Evolutionary conservation across 1,140 invertebrate genomes (phyloP).

Genomic region (Neuroterus valhalla): DNA sequence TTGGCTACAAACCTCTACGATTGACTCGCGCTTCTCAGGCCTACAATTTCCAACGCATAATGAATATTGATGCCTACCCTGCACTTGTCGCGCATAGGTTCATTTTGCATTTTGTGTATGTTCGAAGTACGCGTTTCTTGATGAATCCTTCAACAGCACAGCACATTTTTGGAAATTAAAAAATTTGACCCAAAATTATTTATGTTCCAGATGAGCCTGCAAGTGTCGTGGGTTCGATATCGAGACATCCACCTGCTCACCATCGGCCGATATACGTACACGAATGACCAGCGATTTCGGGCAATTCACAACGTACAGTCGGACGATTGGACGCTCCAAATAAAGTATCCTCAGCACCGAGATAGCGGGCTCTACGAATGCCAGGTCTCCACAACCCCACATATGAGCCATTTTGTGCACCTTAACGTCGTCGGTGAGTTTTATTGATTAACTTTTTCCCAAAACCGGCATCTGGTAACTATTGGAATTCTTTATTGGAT

Average conservation of each 20-base stretch:
- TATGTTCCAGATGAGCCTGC: slow-evolving; percentile 81
- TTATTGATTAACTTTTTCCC: slow-evolving; percentile 10
- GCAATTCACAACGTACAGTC: slow-evolving; percentile 88
- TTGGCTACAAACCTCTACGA: no score
- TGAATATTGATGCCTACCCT: no score
- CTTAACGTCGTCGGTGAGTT: slow-evolving; percentile 90
- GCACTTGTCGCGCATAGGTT: no score
- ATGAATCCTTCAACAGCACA: no score
- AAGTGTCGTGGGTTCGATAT: slow-evolving; percentile 93
- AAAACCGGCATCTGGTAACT: no score
- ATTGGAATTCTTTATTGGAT: no score
- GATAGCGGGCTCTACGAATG: slow-evolving; percentile 93
- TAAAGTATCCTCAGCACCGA: slow-evolving; percentile 88
- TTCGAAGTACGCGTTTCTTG: no score
- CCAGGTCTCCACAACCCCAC: slow-evolving; percentile 91
- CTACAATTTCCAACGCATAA: no score
- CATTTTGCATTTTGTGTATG: no score
- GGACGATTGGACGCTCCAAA: slow-evolving; percentile 93
- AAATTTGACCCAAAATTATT: no score
- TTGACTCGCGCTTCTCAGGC: no score
- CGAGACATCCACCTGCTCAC: slow-evolving; percentile 91
- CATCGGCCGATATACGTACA: slow-evolving; percentile 93
- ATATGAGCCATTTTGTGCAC: slow-evolving; percentile 90
- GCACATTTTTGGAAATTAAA: no score
- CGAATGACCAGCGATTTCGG: slow-evolving; percentile 91